Base-by-base conservation (phyloP, 2,888 invertebrate species). In the Synergus laeviventris region DNA sequence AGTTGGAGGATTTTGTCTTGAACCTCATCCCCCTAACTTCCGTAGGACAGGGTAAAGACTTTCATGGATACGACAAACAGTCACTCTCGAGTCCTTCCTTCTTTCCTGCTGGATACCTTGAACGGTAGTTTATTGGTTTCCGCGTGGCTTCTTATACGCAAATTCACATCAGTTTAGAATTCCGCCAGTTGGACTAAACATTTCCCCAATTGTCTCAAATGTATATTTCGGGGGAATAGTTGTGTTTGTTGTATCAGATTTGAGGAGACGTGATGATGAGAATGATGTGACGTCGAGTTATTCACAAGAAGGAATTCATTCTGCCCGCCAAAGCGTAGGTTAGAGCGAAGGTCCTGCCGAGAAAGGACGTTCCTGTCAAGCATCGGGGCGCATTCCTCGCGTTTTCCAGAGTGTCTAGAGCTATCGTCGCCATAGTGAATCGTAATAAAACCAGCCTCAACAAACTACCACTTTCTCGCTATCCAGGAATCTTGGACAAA, bases 1-100 rank as follows among this genome's bases (percentile, higher is more conserved):
- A 78, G 74, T 74, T 36, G 78, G 83, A 85, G 85, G 87, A 87
- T 87, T 89, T 87, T 84, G 88, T 87, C 87, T 87, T 84, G 84
- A 83, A 82, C 78, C 79, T 76, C 80, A 78, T 76, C 24, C 74
- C 75, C 77, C 77, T 76, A 79, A 64, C 73, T 66, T 77, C 76
- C 74, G 79, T 80, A 54, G 75, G 60, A 74, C 76, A 49, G 75
- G 74, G 74, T 74, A 75, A 76, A 77, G 77, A 77, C 78, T 79
- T 75, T 82, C 79, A 81, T 81, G 82, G 81, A 74, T 73, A 79
- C 79, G 83, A 83, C 81, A 80, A 83, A 79, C 83, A 85, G 84
- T 81, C 84, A 78, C 82, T 85, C 84, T 78, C 78, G 74, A 81
- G 80, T 83, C 81, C 81, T 85, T 84, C 84, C 83, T 82, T 86